Evolutionary conservation across 2,113 vertebrate species (phyloP).

Genomic region (human (Homo sapiens)): DNA sequence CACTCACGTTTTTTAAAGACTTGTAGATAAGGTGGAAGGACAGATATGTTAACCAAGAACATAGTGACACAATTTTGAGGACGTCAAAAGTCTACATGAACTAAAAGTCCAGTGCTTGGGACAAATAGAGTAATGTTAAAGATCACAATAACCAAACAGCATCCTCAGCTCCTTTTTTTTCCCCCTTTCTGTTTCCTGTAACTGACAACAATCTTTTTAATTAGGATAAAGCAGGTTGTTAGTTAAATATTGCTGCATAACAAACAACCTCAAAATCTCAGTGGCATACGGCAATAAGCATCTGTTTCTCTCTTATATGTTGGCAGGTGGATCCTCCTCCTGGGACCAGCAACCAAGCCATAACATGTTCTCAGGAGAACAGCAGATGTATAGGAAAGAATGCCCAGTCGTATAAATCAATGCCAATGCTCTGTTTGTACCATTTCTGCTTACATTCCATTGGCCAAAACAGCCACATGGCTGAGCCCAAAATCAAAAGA

Average conservation of each 20-base stretch:
- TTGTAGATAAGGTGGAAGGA: not conserved
- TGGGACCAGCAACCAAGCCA: not conserved
- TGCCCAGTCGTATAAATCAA: not conserved
- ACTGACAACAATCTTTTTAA: not conserved
- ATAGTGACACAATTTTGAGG: not conserved
- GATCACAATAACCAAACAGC: not conserved
- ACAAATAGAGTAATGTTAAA: not conserved
- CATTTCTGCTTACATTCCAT: not conserved
- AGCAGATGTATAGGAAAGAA: not conserved
- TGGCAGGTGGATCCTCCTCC: not conserved
- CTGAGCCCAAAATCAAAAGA: not conserved
- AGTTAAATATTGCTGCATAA: not conserved
- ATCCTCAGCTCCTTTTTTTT: not conserved
- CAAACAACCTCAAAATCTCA: not conserved
- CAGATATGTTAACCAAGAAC: not conserved
- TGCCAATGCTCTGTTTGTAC: no score
- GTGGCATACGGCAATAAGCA: not conserved
- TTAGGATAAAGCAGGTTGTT: not conserved
- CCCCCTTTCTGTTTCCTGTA: not conserved
- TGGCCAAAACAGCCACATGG: not conserved
- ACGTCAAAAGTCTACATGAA: not conserved
- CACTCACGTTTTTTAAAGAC: not conserved
- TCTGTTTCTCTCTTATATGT: not conserved
- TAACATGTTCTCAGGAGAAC: not conserved
- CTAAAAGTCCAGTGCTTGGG: not conserved